phyloP scores from a whole-genome alignment of 1,140 invertebrate species.

The Amyelois transitella region DNA sequence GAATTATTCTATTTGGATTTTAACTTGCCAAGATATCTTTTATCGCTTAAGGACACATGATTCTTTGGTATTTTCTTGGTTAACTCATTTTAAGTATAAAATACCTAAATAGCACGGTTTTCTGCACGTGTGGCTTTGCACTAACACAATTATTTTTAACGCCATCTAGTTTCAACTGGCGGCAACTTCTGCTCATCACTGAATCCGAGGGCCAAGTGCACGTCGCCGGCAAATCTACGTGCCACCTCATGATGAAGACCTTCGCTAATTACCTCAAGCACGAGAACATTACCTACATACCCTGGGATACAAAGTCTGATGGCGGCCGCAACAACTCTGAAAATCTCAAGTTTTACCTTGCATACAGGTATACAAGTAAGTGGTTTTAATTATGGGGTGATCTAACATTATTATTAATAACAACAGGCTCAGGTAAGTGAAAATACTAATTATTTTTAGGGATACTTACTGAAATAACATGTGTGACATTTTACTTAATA shows the following conservation, averaged over 20 bases:
- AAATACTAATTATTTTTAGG: not conserved
- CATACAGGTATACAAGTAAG: conserved; percentile 76
- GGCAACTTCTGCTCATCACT: conserved; percentile 81
- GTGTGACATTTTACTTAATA: not conserved
- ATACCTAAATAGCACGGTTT: conserved; percentile 7
- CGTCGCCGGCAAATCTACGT: conserved; percentile 79
- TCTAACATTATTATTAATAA: not conserved
- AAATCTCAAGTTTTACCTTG: conserved; percentile 63
- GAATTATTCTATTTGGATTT: no score
- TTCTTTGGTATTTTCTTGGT: not conserved
- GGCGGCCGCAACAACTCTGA: conserved; percentile 73
- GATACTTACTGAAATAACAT: not conserved
- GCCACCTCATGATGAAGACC: conserved; percentile 81
- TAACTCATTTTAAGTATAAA: not conserved
- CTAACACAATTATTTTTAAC: conserved; percentile 49
- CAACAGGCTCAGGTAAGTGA: not conserved
- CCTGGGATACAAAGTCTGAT: conserved; percentile 75
- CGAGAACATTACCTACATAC: conserved; percentile 68
- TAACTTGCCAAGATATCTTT: no score
- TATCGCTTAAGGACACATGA: no score
- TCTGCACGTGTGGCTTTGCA: conserved; percentile 28
- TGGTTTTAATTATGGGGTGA: conserved; percentile 14
- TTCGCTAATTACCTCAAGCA: conserved; percentile 78
- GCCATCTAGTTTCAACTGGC: conserved; percentile 80
- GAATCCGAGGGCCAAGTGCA: conserved; percentile 79